Percentiles rank a stretch among this genome's conserved stretches.
These are phyloP conservation scores for Calonectris borealis DNA, from an alignment of 2,113 vertebrate genomes.

Conservation along the genomic window DNA sequence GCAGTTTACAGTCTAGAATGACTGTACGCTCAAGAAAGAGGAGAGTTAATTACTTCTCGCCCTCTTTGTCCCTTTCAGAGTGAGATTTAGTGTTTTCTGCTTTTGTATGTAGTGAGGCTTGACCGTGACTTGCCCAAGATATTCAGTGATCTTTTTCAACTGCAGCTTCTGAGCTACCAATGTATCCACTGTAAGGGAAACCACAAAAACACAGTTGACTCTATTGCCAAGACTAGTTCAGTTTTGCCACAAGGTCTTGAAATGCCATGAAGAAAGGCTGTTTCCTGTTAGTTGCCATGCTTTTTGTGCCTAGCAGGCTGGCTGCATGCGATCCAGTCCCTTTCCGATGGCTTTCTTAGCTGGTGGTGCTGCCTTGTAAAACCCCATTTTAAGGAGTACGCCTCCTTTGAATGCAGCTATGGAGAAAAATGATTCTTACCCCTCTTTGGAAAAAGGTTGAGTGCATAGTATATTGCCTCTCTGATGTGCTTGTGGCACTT, in stretches of 20 bases:
- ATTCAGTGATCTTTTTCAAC: neutral
- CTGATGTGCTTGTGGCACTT: neutral
- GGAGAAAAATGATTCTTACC: neutral
- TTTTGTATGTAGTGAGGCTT: neutral
- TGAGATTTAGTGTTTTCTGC: neutral
- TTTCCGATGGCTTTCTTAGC: neutral
- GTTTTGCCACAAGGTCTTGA: neutral
- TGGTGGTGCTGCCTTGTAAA: neutral
- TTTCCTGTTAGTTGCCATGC: neutral
- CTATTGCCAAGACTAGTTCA: neutral
- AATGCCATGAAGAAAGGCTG: neutral
- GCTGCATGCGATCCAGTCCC: neutral
- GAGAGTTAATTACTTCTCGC: neutral
- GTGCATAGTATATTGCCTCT: neutral
- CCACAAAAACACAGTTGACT: neutral
- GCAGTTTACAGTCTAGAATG: neutral
- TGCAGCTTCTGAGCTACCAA: neutral
- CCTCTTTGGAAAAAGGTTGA: neutral
- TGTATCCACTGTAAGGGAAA: neutral
- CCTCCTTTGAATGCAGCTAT: neutral
- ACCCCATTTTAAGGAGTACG: neutral
- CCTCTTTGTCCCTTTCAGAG: neutral
- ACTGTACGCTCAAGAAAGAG: neutral
- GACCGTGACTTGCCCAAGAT: neutral
- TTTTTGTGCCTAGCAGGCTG: neutral